Base-by-base conservation (phyloP, 2,888 invertebrate species). In the Monopis laevigella region DNA sequence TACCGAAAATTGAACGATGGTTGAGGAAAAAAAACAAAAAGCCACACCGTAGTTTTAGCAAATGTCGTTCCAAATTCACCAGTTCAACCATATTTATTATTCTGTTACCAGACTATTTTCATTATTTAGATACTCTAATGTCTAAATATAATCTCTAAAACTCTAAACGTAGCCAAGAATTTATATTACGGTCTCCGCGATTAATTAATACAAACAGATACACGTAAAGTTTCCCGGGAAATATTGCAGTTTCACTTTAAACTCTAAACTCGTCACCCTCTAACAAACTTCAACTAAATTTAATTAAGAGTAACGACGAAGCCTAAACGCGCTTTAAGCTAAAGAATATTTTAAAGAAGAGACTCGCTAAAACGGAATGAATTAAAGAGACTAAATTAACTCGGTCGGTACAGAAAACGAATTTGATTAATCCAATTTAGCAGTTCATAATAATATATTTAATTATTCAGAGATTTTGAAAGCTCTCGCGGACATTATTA, bases 381-480 rank as follows among this genome's bases (percentile, higher is more conserved):
- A 40, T 40, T 40, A 40, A 40, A 18, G 19, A 39, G 29, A 40
- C 28, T 28, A 40, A 40, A 40, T 40, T 40, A 40, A 40, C 40
- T 40, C 28, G 40, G 29, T 24, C 18, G 17, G 19, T 30, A 10
- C 28, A 27, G 17, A 28, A 17, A 40, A 40, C 16, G 16, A 30
- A 40, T 40, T 40, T 29, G 59, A 67, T 62, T 66, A 63, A 67
- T 63, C 57, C 59, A 66, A 68, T 64, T 65, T 65, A 44, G 52
- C 59, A 65, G 57, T 66, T 59, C 47, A 56, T 55, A 60, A 65
- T 70, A 69, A 67, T 66, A 66, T 60, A 54, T 65, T 72, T 65
- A 71, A 73, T 72, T 67, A 69, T 71, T 70, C 68, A 32, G n/a
- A 32, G 17, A 32, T 32, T 32, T 32, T 4, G 10, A 17, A 32